These are phyloP conservation scores for Sparus aurata DNA, from an alignment of 2,797 vertebrate species.

Conservation along the genomic window DNA sequence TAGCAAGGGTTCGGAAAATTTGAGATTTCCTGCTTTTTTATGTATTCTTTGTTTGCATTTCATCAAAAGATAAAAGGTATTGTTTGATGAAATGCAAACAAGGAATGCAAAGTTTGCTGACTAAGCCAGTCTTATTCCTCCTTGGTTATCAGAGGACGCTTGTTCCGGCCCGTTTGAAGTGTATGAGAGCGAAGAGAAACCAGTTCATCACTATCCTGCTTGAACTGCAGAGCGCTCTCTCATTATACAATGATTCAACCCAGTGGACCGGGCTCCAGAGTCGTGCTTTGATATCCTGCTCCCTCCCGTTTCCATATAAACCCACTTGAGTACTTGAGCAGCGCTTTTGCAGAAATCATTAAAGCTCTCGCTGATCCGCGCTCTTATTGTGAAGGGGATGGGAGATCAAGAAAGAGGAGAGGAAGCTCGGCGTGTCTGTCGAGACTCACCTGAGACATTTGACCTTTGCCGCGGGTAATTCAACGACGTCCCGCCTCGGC, in stretches of 20 bases:
- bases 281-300: constrained; percentile 51
- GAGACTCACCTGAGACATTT: constrained; percentile 66
- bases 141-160: constrained; percentile 29
- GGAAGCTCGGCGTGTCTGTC: constrained; percentile 18
- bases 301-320: constrained; percentile 49
- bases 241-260: constrained; percentile 49
- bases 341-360: constrained; percentile 45
- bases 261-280: constrained; percentile 26
- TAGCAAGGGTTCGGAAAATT: background rate
- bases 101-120: constrained; percentile 14
- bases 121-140: background rate
- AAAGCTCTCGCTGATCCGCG: constrained; percentile 43
- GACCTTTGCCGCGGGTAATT: constrained; percentile 54
- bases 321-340: constrained; percentile 43
- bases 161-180: constrained; percentile 60
- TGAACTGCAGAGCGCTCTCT: constrained; percentile 40
- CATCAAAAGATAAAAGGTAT: no score
- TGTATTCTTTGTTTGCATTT: constrained; percentile 9
- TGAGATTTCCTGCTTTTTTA: background rate
- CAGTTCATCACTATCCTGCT: constrained; percentile 43
- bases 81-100: constrained; percentile 25
- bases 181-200: constrained; percentile 32
- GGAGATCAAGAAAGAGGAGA: constrained; percentile 18
- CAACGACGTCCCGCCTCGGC: constrained; percentile 41
- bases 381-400: constrained; percentile 14